These are phyloP conservation scores for Graptemys geographica DNA, from an alignment of 2,797 vertebrate genomes.

Conservation along the genomic window DNA sequence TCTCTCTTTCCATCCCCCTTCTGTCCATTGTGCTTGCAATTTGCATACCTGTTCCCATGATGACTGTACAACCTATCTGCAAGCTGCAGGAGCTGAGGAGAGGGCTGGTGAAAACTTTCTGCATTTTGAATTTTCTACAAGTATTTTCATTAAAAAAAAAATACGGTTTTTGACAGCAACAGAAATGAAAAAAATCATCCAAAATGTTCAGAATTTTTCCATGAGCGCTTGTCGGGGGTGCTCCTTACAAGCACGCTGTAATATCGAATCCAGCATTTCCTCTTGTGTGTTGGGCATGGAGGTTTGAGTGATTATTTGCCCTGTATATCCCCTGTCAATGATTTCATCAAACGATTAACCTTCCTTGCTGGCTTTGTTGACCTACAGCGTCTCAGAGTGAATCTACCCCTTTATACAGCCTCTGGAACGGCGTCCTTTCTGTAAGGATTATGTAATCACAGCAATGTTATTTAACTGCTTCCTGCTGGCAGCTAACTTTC, in stretches of 20 bases:
- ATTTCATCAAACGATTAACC: background rate
- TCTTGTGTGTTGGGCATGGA: background rate
- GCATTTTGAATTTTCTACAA: background rate
- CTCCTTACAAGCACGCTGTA: background rate
- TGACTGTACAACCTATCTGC: background rate
- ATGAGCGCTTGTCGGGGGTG: background rate
- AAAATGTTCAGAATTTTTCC: background rate
- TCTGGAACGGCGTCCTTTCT: conserved; percentile 28
- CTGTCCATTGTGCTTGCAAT: background rate
- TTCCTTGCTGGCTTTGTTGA: background rate
- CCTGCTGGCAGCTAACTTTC: conserved; percentile 34
- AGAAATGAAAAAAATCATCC: background rate
- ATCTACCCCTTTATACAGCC: background rate
- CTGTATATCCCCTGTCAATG: background rate
- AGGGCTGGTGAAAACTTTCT: background rate
- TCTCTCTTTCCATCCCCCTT: background rate
- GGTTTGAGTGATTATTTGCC: background rate
- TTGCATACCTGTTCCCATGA: background rate
- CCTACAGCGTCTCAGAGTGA: background rate
- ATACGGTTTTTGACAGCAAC: background rate
- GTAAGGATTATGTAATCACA: background rate
- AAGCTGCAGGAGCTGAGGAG: background rate
- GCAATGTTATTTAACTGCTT: conserved; percentile 44
- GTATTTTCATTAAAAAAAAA: background rate
- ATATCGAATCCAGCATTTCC: background rate